A percentile compares a stretch with the other conserved stretches of the same genome.
Conservation (phyloP, 2,888 invertebrate genomes). For the Bellardia pandia region DNA sequence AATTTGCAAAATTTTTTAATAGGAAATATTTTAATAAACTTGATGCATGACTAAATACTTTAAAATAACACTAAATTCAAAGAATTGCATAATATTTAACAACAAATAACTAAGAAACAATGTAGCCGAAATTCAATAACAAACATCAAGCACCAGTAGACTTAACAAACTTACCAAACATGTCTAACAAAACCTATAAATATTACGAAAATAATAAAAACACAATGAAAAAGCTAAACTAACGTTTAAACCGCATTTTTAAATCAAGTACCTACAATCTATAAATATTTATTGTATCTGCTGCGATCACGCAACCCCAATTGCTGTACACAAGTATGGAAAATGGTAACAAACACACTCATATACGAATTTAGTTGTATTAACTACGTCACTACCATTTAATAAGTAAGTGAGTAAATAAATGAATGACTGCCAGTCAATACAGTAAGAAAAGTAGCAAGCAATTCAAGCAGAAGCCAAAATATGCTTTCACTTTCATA, state of each 20-base stretch:
- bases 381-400: conserved; percentile 9
- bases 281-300: conserved; percentile 5
- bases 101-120: conserved; percentile 33
- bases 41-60: conserved; percentile 9
- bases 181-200: conserved; percentile 59
- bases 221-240: not conserved
- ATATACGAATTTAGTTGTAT: not conserved
- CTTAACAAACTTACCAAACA: conserved; percentile 30
- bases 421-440: not conserved
- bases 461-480: conserved; percentile 9
- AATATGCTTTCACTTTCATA: conserved; percentile 64
- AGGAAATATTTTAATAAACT: conserved; percentile 10
- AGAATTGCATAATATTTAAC: conserved; percentile 53
- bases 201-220: conserved; percentile 55
- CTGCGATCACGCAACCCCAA: conserved; percentile 35
- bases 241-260: conserved; percentile 37
- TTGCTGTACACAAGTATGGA: not conserved
- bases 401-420: not conserved
- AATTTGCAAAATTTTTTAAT: conserved; percentile 27
- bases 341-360: not conserved
- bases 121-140: conserved; percentile 60
- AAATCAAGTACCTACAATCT: not conserved
- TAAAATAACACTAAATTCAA: conserved; percentile 14
- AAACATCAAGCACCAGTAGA: conserved; percentile 9
- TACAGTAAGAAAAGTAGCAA: not conserved